phyloP scores from a whole-genome alignment of 1,140 invertebrate genomes.

The Pseudachorutes palmiensis region DNA sequence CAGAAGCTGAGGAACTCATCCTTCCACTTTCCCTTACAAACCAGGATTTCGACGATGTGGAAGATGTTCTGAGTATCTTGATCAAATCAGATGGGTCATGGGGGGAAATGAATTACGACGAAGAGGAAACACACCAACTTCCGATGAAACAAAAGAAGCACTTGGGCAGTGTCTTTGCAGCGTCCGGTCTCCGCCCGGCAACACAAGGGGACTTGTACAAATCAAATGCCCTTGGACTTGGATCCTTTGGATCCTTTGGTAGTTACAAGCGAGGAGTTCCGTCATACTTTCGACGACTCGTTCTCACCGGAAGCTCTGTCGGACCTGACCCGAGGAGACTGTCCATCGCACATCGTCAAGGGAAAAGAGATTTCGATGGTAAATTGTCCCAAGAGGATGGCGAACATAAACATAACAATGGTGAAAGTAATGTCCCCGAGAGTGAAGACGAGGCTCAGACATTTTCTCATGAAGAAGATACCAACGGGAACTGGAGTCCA shows the following conservation, averaged over 20 bases:
- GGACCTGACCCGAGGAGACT: too few relatives aligned
- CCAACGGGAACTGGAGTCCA: background rate
- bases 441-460: background rate
- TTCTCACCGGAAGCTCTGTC: background rate
- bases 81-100: background rate
- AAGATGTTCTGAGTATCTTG: background rate
- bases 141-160: slow-evolving; percentile 14
- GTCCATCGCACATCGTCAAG: background rate
- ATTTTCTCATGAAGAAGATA: background rate
- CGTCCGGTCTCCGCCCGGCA: slow-evolving; percentile 15
- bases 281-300: background rate
- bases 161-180: slow-evolving; percentile 21
- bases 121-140: too few relatives aligned
- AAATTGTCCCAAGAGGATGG: background rate
- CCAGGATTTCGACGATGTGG: background rate
- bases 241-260: too few relatives aligned
- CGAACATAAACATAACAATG: background rate
- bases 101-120: background rate
- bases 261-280: background rate
- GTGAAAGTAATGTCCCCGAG: background rate
- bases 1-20: background rate
- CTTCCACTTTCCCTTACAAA: background rate
- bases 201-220: background rate
- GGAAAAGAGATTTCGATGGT: background rate
- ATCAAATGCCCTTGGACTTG: background rate